Evolutionary conservation across 2,888 invertebrate genomes (phyloP).

Genomic region (Incurvaria masculella): DNA sequence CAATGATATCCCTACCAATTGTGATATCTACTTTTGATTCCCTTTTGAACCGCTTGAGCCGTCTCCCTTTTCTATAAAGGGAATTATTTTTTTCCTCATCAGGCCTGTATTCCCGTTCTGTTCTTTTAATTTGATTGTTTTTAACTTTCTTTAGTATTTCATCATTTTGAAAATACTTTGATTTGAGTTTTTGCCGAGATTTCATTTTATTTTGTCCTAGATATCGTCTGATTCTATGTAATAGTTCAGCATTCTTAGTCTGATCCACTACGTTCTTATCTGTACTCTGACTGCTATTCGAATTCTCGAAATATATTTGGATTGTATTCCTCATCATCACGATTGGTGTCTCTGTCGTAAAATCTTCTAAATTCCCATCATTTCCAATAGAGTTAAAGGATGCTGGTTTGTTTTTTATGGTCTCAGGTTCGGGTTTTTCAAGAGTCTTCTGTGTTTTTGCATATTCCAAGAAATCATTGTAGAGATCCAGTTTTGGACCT

Average conservation of each 20-base stretch:
- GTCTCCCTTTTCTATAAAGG: constrained; percentile 13
- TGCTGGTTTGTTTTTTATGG: too few species aligned
- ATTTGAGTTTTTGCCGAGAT: constrained; percentile 16
- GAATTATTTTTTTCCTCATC: constrained; percentile 14
- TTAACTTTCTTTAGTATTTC: too few species aligned
- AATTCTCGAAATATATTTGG: constrained; percentile 17
- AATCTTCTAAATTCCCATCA: too few species aligned
- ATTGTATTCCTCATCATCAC: constrained; percentile 1
- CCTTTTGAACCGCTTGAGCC: constrained; percentile 4
- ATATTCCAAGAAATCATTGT: constrained; percentile 26
- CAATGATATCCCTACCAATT: constrained; percentile 8
- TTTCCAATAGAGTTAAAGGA: too few species aligned
- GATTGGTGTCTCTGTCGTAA: too few species aligned
- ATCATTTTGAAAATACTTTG: constrained; percentile 16
- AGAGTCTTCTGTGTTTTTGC: too few species aligned
- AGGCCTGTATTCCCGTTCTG: constrained; percentile 9
- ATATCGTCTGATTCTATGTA: constrained; percentile 38
- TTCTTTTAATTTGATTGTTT: too few species aligned
- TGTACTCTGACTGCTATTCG: constrained; percentile 15
- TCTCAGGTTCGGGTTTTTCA: too few species aligned
- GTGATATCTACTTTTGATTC: too few species aligned
- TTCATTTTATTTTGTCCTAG: constrained; percentile 24
- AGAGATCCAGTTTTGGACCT: constrained; percentile 32
- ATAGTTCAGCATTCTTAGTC: constrained; percentile 26
- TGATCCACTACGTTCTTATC: too few species aligned